These are phyloP conservation scores for Phrynocephalus versicolor DNA, from an alignment of 2,113 vertebrate genomes.

Conservation along the genomic window DNA sequence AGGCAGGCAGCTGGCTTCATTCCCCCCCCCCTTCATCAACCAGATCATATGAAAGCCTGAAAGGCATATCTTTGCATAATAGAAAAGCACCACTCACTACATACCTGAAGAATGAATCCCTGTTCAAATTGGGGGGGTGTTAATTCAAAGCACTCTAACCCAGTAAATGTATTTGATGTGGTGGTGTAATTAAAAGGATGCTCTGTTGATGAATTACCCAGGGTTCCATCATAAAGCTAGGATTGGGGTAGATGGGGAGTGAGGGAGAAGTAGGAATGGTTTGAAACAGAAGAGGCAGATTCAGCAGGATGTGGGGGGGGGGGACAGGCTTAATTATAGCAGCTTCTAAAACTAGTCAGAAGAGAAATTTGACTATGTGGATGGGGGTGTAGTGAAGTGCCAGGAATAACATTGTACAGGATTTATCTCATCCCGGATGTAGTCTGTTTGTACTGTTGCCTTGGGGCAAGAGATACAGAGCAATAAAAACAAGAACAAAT, in stretches of 20 bases:
- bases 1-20: background rate
- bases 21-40: background rate
- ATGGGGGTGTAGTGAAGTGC: background rate
- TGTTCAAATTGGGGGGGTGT: background rate
- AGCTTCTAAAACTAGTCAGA: background rate
- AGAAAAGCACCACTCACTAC: background rate
- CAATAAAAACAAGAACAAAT: too few species aligned
- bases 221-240: background rate
- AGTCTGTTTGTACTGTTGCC: too few species aligned
- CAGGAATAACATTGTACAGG: background rate
- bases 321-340: background rate
- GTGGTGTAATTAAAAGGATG: constrained; percentile 1
- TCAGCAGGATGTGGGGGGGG: background rate
- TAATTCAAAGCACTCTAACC: background rate
- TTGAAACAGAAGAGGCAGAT: background rate
- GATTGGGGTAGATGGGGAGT: too few species aligned
- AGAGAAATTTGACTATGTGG: background rate
- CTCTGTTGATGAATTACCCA: background rate
- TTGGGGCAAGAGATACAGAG: too few species aligned
- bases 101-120: background rate
- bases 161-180: background rate
- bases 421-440: too few species aligned
- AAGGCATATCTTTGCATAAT: background rate
- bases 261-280: background rate
- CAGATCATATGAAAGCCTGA: background rate